phyloP scores from a whole-genome alignment of 2,797 vertebrate genomes.

The Neosalanx taihuensis region DNA sequence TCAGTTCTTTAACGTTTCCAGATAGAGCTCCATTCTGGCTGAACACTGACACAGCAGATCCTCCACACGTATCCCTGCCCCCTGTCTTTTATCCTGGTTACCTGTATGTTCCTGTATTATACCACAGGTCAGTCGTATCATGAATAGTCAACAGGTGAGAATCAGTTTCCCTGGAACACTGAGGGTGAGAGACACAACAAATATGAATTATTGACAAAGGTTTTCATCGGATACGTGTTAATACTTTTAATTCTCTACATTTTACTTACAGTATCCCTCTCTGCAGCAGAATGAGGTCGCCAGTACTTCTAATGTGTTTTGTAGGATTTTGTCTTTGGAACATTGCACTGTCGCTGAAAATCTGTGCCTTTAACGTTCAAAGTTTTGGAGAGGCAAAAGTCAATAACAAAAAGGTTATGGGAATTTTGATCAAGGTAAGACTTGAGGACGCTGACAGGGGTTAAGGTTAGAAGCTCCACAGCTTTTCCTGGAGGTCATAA shows the following conservation, averaged over 20 bases:
- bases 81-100: constrained; percentile 50
- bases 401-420: constrained; percentile 76
- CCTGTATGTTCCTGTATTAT: constrained; percentile 66
- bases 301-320: constrained; percentile 51
- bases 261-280: constrained; percentile 24
- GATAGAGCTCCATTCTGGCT: constrained; percentile 69
- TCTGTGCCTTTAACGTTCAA: constrained; percentile 81
- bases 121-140: constrained; percentile 48
- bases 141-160: constrained; percentile 35
- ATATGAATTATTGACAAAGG: not conserved
- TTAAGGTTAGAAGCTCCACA: not conserved
- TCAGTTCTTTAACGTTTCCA: constrained; percentile 67
- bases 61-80: constrained; percentile 33
- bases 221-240: not conserved
- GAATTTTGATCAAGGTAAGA: constrained; percentile 72
- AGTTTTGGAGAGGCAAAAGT: constrained; percentile 80
- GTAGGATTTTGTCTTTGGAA: constrained; percentile 48
- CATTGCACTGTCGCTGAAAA: constrained; percentile 65
- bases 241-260: not conserved
- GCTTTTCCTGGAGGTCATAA: not conserved
- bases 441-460: no score
- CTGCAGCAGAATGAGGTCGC: constrained; percentile 58
- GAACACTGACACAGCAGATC: constrained; percentile 74
- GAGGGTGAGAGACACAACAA: constrained; percentile 52
- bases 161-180: constrained; percentile 38